Base-by-base conservation (phyloP, 2,888 invertebrate species). In the Orthosia gracilis region DNA sequence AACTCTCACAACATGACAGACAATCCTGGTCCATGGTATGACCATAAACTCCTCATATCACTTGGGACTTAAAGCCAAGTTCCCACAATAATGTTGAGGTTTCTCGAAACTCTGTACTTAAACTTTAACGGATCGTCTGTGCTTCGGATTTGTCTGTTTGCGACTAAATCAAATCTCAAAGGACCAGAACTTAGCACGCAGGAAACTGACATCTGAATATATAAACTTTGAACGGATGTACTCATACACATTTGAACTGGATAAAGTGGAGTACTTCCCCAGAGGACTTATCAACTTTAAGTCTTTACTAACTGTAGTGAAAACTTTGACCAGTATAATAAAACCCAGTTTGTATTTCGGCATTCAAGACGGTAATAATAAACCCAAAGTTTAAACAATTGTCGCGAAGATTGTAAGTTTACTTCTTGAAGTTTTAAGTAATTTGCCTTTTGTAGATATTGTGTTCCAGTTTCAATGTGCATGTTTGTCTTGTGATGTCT, bases 321-420 rank as follows among this genome's bases (percentile, higher is more conserved):
- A 70, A 49, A 70, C 70, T 69, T 69, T 21, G 31, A 21, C 18
- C 15, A 31, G 21, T 69, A 31, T 5, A 47, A 31, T 68, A 47
- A 55, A 55, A 45, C 45, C 21, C 13, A 15, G 59, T 61, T 61
- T 61, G 45, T 45, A 21, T 45, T 61, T 45, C n/a, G 40, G n/a
- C 59, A 40, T 40, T 59, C 40, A 7, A 21, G 59, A 61, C 15
- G 58, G 12, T 26, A n/a, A 15, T 59, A 15, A 13, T 59, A 59
- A 59, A 59, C n/a, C 7, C 40, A 5, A 40, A 45, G 40, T 59
- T 40, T 13, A 13, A n/a, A 59, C 40, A 59, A 59, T 31, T n/a
- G 31, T 21, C n/a, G 52, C n/a, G 58, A 40, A 58, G 31, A 58
- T 58, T 40, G 31, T 59, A 9, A 26, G 57, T n/a, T 40, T n/a